Base-by-base conservation (phyloP, 2,797 vertebrate genomes). In the Lepilemur septentrionalis region DNA sequence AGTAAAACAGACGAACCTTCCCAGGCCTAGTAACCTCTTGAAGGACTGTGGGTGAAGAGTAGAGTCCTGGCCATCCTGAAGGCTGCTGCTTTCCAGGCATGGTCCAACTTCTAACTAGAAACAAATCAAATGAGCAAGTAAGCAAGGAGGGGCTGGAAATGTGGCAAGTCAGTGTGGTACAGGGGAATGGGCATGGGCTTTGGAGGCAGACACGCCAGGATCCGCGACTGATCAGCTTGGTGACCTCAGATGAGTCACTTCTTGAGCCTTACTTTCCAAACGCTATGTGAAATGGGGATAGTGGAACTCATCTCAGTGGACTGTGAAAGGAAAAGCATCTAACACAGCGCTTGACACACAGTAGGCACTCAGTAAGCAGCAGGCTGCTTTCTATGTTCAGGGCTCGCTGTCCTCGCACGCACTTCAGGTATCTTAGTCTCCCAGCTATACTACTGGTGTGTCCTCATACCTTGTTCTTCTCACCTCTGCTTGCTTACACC, bases 381-480 rank as follows among this genome's bases (percentile, higher is more conserved):
- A 91, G 48, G 35, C 41, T 76, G 38, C 25, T 91, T 85, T 94
- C 48, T 55, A 48, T 67, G n/a, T 28, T 95, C 73, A 38, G 32
- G 14, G 48, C 70, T 76, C 92, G 32, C 75, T 85, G 41, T 69
- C 48, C 41, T 46, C 8, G 14, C 32, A 57, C n/a, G 63, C 25
- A 63, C 35, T 84, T 80, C 5, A 1, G 63, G 35, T n/a, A 75
- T 63, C 46, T 14, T 87, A 65, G 46, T 81, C 57, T 86, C 59
- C 18, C 57, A 52, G 43, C 5, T 81, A 41, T 59, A 73, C 23
- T 41, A 28, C 1, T 5, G 15, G 14, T 76, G 12, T 83, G 32
- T 15, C 83, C 18, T 84, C 94, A 61, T 41, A 91, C 48, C 43
- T 91, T 87, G 23, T 91, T 96, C n/a, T 72, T 18, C 43, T 65